These are phyloP conservation scores for Pao palembangensis DNA, from an alignment of 2,113 vertebrate species.

Conservation along the genomic window DNA sequence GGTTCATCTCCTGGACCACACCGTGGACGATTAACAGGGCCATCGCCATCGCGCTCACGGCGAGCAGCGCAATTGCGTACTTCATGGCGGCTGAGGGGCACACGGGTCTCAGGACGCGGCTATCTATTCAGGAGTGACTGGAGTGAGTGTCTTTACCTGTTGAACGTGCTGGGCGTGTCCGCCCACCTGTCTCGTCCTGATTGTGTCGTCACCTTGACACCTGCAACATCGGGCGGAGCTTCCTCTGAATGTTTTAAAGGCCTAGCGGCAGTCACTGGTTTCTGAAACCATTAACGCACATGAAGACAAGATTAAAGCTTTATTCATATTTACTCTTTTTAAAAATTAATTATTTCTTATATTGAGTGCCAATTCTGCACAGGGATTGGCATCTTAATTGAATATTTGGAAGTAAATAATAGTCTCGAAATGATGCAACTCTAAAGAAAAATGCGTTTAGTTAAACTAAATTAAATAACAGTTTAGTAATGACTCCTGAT, in stretches of 20 bases:
- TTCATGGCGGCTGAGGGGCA: constrained; percentile 44
- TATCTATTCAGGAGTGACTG: background rate
- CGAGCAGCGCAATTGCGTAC: background rate
- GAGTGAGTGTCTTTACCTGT: constrained; percentile 36
- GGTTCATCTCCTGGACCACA: constrained; percentile 53
- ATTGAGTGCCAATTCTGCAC: too few species aligned
- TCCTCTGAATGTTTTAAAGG: background rate
- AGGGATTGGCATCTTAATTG: too few species aligned
- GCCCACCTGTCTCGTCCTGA: background rate
- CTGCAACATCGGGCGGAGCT: too few species aligned
- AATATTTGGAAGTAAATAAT: too few species aligned
- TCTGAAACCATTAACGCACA: too few species aligned
- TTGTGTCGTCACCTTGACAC: background rate
- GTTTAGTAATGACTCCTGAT: too few species aligned
- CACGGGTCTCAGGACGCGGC: background rate
- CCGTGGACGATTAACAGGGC: constrained; percentile 39
- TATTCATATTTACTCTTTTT: too few species aligned
- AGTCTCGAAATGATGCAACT: too few species aligned
- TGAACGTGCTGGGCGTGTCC: constrained; percentile 34
- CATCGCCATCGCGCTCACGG: constrained; percentile 36
- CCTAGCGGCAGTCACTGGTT: too few species aligned
- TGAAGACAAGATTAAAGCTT: background rate
- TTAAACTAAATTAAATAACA: too few species aligned
- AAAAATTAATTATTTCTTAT: too few species aligned
- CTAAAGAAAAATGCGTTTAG: too few species aligned